Conservation (phyloP, 2,888 invertebrate species). For the Drosophila rellima region DNA sequence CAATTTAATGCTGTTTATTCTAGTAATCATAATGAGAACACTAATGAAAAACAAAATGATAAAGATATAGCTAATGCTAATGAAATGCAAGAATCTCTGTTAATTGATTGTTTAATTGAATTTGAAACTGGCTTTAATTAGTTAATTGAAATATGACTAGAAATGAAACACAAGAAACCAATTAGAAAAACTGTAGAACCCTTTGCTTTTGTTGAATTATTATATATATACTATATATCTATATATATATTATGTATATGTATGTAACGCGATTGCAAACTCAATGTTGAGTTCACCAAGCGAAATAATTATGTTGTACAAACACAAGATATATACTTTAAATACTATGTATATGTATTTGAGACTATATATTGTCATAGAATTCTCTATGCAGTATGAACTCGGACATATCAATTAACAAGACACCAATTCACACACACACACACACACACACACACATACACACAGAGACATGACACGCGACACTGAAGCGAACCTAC, state of each 20-base stretch:
- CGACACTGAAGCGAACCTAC: slow-evolving; percentile 78
- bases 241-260: slow-evolving; percentile 9
- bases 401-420: slow-evolving; percentile 78
- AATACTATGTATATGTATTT: slow-evolving; percentile 75
- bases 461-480: slow-evolving; percentile 34
- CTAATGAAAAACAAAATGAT: slow-evolving; percentile 22
- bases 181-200: slow-evolving; percentile 28
- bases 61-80: slow-evolving; percentile 23
- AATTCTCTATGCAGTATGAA: slow-evolving; percentile 66
- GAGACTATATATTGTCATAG: slow-evolving; percentile 76
- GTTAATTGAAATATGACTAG: slow-evolving; percentile 55
- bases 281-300: slow-evolving; percentile 44
- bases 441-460: slow-evolving; percentile 34
- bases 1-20: slow-evolving; percentile 50
- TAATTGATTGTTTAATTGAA: slow-evolving; percentile 62
- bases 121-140: slow-evolving; percentile 79
- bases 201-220: slow-evolving; percentile 50
- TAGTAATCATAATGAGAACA: slow-evolving; percentile 23
- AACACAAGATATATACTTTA: slow-evolving; percentile 70
- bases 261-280: slow-evolving; percentile 56
- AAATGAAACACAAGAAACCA: slow-evolving; percentile 6
- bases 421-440: slow-evolving; percentile 60
- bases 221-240: slow-evolving; percentile 5
- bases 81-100: slow-evolving; percentile 51
- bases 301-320: slow-evolving; percentile 24